phyloP scores from a whole-genome alignment of 2,888 invertebrate genomes.

The Sylvicola cinctus region DNA sequence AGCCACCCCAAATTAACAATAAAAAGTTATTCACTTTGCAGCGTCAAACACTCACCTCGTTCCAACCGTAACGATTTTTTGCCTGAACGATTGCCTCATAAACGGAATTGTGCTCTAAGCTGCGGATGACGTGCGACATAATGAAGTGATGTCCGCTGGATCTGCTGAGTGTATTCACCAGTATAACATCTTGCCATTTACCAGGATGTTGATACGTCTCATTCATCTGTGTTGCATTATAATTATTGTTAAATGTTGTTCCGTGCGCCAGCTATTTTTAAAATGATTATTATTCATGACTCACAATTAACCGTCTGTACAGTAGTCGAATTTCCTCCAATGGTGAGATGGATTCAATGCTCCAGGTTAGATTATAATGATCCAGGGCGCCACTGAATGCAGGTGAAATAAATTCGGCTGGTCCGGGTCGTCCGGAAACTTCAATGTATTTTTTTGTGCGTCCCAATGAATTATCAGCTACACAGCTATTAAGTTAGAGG shows the following conservation, averaged over 20 bases:
- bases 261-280: too few species aligned
- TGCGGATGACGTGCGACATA: conserved; percentile 41
- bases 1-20: neutral
- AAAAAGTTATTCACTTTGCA: neutral
- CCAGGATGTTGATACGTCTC: conserved; percentile 51
- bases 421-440: conserved; percentile 40
- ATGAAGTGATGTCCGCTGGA: conserved; percentile 27
- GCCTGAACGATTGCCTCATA: conserved; percentile 56
- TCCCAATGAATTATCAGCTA: conserved; percentile 31
- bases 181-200: conserved; percentile 40
- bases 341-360: conserved; percentile 41
- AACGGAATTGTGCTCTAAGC: conserved; percentile 41
- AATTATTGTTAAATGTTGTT: too few species aligned
- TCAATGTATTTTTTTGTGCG: conserved; percentile 36
- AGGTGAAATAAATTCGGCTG: conserved; percentile 37
- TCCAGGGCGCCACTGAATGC: conserved; percentile 35
- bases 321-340: conserved; percentile 40
- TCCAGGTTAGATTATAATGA: conserved; percentile 42
- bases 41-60: conserved; percentile 35
- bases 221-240: conserved; percentile 32
- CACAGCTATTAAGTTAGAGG: conserved; percentile 26
- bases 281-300: conserved; percentile 10
- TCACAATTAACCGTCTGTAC: conserved; percentile 38
- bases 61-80: conserved; percentile 55
- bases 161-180: conserved; percentile 22